Evolutionary conservation across 2,113 vertebrate genomes (phyloP), one percentile per base, ranked within the genome.

Genomic region (Merops nubicus): DNA sequence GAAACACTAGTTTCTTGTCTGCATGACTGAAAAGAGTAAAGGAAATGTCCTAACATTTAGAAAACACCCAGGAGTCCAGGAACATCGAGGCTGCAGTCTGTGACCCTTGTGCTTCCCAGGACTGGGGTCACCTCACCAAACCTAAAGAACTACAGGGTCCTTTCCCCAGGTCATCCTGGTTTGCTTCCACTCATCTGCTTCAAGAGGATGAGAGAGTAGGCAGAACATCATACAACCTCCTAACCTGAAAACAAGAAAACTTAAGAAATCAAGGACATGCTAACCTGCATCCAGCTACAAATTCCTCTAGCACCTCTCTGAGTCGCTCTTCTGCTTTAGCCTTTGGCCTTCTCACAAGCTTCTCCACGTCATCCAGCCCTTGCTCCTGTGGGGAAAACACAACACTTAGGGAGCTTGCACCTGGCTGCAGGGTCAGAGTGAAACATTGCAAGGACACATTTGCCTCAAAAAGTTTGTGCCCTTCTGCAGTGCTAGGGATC

Each of bases 211-310:
- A 60, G 45, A 74, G 12, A 86, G 17, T 40, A 74, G 60, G 63
- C 40, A 93, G 29, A 79, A 68, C 8, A 21, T 1, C 4, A 43
- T 25, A 82, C 2, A 0, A 34, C 18, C 15, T 78, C 69, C 60
- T 83, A 57, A 83, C 31, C 45, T 40, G 54, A 60, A 67, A 73
- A 42, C 18, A 88, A 90, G 45, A 91, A 92, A 81, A 13, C 47
- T 68, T 20, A 83, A 31, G 33, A 65, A 45, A 59, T 29, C 34
- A 60, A 60, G 54, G 54, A 72, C 62, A 16, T 15, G 81, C 98
- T 95, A 91, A 99, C 99, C 99, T 99, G 98, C 99, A 99, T 67
- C 98, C 98, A 77, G 98, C 98, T 88, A 99, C 97, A 93, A 99
- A 98, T 91, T 99, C 99, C 80, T 99, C 96, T 69, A 99, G 95